These are phyloP conservation scores for Rhinatrema bivittatum DNA, from an alignment of 2,797 vertebrate genomes.

Conservation along the genomic window DNA sequence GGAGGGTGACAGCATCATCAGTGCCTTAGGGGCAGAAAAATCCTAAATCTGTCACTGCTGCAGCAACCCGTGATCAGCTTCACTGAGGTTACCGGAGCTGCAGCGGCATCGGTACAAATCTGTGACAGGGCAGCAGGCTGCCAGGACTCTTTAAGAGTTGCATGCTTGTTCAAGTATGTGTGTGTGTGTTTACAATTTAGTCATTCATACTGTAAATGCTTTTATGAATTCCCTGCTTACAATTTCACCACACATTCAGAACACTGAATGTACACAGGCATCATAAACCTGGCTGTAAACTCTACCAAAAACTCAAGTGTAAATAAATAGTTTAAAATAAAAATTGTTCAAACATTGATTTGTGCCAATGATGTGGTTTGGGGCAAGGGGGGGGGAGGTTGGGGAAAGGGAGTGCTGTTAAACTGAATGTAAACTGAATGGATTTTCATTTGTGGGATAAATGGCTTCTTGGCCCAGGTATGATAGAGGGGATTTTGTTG, in stretches of 20 bases:
- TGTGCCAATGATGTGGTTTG: slow-evolving; percentile 49
- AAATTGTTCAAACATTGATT: slow-evolving; percentile 54
- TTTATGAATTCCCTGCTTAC: slow-evolving; percentile 10
- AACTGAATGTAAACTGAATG: slow-evolving; percentile 57
- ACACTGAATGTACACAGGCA: slow-evolving; percentile 24
- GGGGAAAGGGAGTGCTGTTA: slow-evolving; percentile 47
- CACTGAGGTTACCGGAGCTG: not conserved
- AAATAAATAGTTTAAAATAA: slow-evolving; percentile 65
- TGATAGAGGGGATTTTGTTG: slow-evolving; percentile 57
- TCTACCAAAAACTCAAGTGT: slow-evolving; percentile 40
- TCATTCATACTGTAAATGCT: too few species aligned
- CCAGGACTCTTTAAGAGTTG: too few species aligned
- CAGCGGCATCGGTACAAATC: not conserved
- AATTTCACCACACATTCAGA: slow-evolving; percentile 19
- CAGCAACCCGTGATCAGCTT: too few species aligned
- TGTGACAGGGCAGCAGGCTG: not conserved
- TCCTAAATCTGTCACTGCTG: too few species aligned
- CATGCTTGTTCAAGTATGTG: too few species aligned
- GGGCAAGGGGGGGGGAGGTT: too few species aligned
- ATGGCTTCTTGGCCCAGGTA: slow-evolving; percentile 49
- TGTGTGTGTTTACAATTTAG: too few species aligned
- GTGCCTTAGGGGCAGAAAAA: too few species aligned
- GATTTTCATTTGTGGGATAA: slow-evolving; percentile 46
- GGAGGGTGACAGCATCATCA: too few species aligned
- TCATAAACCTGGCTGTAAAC: slow-evolving; percentile 37